Evolutionary conservation across 2,888 invertebrate genomes (phyloP), one percentile per base, ranked within the genome.

Genomic region (Trichogramma dendrolimi): DNA sequence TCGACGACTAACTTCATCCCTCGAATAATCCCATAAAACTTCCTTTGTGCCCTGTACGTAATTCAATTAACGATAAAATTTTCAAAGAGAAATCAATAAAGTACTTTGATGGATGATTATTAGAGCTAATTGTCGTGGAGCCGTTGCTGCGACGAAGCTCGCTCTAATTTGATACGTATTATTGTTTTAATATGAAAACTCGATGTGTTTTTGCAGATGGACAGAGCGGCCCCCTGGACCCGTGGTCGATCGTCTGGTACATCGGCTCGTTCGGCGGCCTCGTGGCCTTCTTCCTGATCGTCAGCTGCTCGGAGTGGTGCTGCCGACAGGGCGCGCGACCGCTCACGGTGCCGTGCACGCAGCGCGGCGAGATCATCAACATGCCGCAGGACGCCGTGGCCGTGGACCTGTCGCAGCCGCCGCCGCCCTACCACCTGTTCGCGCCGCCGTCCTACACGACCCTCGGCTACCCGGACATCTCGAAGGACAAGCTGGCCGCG

Each of bases 191-290:
- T 27, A 27, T 27, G 27, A 27, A 27, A 27, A 27, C 27, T 27
- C 27, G 27, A 27, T 27, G 27, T 27, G 27, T 27, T 27, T 27
- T 27, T 27, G 27, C 27, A 27, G 71, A 73, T 2, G 68, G 66
- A 10, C 75, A 77, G 48, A 75, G 72, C 49, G 75, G 71, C 55
- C 73, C 79, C 0, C 67, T 81, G 69, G 83, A 83, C 68, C 81
- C 83, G 0, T 83, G 83, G 83, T 83, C 84, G 40, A 81, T 84
- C 58, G 78, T 84, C 5, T 84, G 84, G 83, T 84, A 84, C 77
- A 80, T 84, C 55, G 83, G 83, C 4, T 83, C 83, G 2, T 84
- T 84, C 68, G 83, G 83, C 4, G 83, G 83, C 1, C 73, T 84
- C 27, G 82, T 84, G 4, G 80, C 81, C 5, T 84, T 84, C 72